Conservation (phyloP, 23 tunicate genomes). For the Diplosoma virens region DNA sequence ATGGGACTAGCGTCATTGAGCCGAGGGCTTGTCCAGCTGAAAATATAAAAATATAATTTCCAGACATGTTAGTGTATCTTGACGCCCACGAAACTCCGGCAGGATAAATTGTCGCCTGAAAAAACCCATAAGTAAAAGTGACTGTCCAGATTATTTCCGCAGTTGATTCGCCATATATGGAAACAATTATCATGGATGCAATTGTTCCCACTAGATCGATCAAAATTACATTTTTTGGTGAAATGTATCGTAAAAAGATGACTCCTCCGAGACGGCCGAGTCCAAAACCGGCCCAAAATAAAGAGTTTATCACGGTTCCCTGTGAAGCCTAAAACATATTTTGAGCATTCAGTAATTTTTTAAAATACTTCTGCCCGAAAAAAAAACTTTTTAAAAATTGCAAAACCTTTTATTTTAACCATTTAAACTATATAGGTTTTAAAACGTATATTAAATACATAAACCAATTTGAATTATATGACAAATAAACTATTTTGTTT, state of each 20-base stretch:
- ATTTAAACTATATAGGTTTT: too few species aligned
- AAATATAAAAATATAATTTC: constrained; percentile 89
- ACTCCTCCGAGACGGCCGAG: constrained; percentile 79
- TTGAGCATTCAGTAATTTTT: not conserved
- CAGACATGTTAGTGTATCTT: constrained; percentile 91
- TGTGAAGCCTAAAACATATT: constrained; percentile 24
- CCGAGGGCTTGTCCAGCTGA: constrained; percentile 94
- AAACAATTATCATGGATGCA: constrained; percentile 60
- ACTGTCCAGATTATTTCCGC: constrained; percentile 80
- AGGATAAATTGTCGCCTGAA: constrained; percentile 85
- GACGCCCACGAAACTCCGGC: constrained; percentile 94
- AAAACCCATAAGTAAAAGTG: constrained; percentile 81
- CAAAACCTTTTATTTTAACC: too few species aligned
- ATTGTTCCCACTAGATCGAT: constrained; percentile 75
- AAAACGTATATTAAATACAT: too few species aligned
- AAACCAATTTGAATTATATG: too few species aligned
- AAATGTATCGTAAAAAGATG: constrained; percentile 31
- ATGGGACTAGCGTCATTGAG: constrained; percentile 80
- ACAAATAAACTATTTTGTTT: too few species aligned
- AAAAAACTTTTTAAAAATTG: too few species aligned
- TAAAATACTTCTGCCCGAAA: too few species aligned
- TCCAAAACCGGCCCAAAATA: constrained; percentile 94
- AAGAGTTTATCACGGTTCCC: constrained; percentile 79
- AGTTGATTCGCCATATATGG: constrained; percentile 52
- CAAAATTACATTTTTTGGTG: constrained; percentile 56